These are phyloP conservation scores for Bovichtus diacanthus DNA, from an alignment of 2,797 vertebrate genomes.

Conservation along the genomic window DNA sequence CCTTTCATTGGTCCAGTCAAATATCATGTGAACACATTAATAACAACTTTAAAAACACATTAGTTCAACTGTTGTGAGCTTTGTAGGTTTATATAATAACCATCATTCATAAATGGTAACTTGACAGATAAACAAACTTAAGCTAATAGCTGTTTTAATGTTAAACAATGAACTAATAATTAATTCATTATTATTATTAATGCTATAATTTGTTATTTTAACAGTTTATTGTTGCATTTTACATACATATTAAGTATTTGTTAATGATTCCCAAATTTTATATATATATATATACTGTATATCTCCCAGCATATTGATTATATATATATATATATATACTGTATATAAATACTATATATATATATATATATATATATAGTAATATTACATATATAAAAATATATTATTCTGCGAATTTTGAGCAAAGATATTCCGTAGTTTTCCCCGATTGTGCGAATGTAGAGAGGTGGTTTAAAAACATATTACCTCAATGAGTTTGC, in stretches of 20 bases:
- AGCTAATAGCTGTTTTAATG: too few species aligned
- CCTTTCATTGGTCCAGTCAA: slow-evolving; percentile 13
- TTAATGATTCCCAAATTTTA: too few species aligned
- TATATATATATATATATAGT: background rate
- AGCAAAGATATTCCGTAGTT: background rate
- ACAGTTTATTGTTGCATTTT: too few species aligned
- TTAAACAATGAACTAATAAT: too few species aligned
- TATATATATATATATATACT: too few species aligned
- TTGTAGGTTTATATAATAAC: background rate
- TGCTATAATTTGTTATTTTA: too few species aligned
- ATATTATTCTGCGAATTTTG: background rate
- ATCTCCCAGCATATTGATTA: too few species aligned
- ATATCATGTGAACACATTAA: slow-evolving; percentile 1
- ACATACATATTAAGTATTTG: too few species aligned
- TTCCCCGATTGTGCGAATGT: slow-evolving; percentile 16
- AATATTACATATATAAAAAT: background rate
- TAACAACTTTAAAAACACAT: background rate
- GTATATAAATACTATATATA: background rate
- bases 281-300: too few species aligned
- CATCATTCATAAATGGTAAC: too few species aligned
- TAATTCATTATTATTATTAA: too few species aligned
- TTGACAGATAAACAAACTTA: too few species aligned
- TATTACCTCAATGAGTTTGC: slow-evolving; percentile 67
- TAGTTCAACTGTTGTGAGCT: background rate
- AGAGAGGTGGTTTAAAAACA: slow-evolving; percentile 54